Evolutionary conservation across 2,113 vertebrate species (phyloP), one percentile per base, ranked within the genome.

Genomic region (Electrona antarctica): DNA sequence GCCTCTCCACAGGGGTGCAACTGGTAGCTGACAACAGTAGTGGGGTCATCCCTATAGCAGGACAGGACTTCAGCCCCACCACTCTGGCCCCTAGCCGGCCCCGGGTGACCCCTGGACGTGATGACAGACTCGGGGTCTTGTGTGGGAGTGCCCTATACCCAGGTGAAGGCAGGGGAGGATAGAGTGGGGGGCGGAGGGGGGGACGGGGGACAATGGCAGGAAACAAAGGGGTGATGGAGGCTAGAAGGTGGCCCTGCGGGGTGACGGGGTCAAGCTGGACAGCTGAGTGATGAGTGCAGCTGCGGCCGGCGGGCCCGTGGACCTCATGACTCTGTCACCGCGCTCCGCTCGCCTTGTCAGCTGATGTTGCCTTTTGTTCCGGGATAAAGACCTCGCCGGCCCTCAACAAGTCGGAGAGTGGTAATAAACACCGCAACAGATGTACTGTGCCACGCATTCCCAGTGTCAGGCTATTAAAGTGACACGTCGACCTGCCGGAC

Each of bases 251-350:
- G 85, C 76, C 75, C 69, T 48, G 6, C 0, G 4, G 78, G 91
- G 92, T 92, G 91, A 89, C 33, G 11, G 86, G 92, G 92, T 91
- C 87, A 84, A 1, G 4, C 60, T 62, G 74, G 81, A 88, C 84
- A 86, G 90, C 82, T 94, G 93, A 95, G 86, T 90, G 81, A 93
- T 83, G 84, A 81, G 81, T 85, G 90, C 69, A 91, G 91, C 90
- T 91, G 78, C 71, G 21, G 21, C 21, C 21, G 21, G 21, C 21
- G 77, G 81, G 85, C 90, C 81, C 60, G 76, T 90, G 86, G 87
- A 76, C 78, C 77, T 84, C 77, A 77, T 78, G 74, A 41, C 73
- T 78, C 76, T 69, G 70, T 79, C 64, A 74, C 67, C 67, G 68
- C 6, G 66, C 67, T 71, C 56, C 62, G 70, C 78, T 62, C 52